Conservation (phyloP, 2,113 vertebrate species). For the Passer domesticus region DNA sequence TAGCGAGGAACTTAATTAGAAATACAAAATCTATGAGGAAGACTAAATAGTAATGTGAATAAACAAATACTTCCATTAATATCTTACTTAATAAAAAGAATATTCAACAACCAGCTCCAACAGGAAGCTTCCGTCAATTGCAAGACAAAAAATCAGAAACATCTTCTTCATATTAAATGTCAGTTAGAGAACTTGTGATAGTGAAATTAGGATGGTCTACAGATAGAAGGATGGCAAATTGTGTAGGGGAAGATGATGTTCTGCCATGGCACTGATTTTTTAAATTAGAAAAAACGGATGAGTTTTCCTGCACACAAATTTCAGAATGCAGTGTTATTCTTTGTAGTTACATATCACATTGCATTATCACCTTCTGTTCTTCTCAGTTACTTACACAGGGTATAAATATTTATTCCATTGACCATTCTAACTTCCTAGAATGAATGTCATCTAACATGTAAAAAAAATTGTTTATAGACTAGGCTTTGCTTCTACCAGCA, state of each 20-base stretch:
- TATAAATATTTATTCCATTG: slow-evolving; percentile 2
- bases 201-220: neutral
- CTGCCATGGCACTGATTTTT: neutral
- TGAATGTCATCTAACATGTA: neutral
- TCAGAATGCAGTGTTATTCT: neutral
- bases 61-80: neutral
- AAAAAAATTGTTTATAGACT: neutral
- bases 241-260: neutral
- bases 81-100: neutral
- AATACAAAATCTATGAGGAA: neutral
- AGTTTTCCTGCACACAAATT: neutral
- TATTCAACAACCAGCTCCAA: neutral
- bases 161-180: neutral
- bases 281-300: neutral
- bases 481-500: neutral
- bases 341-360: neutral
- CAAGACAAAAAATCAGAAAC: neutral
- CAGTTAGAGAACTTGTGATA: neutral
- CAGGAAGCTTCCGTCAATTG: neutral
- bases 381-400: neutral
- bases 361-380: neutral
- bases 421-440: neutral
- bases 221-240: neutral
- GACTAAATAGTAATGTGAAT: neutral
- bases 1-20: neutral